Evolutionary conservation across 1,140 invertebrate species (phyloP).

Genomic region (Andricus grossulariae): DNA sequence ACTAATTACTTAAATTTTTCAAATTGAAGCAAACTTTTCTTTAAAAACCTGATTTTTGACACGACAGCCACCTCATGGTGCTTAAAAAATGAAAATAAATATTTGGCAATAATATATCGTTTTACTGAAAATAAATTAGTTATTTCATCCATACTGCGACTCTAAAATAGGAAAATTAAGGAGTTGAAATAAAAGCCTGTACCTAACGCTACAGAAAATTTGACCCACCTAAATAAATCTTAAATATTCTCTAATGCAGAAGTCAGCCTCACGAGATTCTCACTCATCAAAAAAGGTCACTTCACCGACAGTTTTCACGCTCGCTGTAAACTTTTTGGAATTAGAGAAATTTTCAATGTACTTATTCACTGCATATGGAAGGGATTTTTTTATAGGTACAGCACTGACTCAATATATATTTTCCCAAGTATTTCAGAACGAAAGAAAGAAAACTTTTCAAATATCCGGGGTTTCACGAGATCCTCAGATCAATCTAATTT

Average conservation of each 20-base stretch:
- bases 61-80: background rate
- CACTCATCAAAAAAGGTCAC: constrained; percentile 32
- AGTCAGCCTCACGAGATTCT: background rate
- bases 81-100: background rate
- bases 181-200: constrained; percentile 19
- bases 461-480: no score
- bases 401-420: no score
- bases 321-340: background rate
- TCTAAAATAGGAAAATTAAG: background rate
- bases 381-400: no score
- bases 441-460: no score
- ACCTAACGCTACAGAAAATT: constrained; percentile 27
- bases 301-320: constrained; percentile 24
- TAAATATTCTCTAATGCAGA: background rate
- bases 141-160: background rate
- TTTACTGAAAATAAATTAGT: background rate
- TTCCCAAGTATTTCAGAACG: no score
- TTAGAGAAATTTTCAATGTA: constrained; percentile 32
- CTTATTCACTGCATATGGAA: background rate
- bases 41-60: no score
- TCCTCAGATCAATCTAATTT: no score
- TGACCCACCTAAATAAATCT: background rate
- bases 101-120: background rate
- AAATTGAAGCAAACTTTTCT: no score
- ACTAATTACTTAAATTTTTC: no score